Conservation (phyloP, 1,140 invertebrate genomes). For the Hylaeus anthracinus region DNA sequence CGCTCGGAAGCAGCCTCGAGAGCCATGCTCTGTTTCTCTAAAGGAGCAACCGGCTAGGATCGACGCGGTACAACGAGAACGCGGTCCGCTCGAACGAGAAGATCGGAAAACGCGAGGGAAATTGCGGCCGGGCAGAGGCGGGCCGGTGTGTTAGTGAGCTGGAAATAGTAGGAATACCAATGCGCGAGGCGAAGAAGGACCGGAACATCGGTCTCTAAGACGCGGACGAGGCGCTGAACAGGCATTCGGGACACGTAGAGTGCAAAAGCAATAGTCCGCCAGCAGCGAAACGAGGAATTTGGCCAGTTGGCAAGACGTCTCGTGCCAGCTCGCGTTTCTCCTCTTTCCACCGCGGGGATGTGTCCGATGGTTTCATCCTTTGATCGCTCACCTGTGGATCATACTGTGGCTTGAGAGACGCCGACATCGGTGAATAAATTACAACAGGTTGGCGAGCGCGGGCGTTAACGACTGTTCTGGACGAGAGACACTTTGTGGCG, state of each 20-base stretch:
- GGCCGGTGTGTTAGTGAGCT: slow-evolving; percentile 37
- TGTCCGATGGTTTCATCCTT: neutral
- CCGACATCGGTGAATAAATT: neutral
- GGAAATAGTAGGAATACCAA: slow-evolving; percentile 68
- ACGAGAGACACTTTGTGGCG: neutral
- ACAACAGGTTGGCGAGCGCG: neutral
- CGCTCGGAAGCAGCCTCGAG: neutral
- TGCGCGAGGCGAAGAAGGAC: slow-evolving; percentile 58
- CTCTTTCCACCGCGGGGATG: neutral
- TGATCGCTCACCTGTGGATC: slow-evolving; percentile 44
- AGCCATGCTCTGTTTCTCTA: neutral
- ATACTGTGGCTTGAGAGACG: neutral
- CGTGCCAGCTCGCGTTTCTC: slow-evolving; percentile 17
- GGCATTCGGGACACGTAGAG: slow-evolving; percentile 68
- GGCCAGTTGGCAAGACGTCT: slow-evolving; percentile 55
- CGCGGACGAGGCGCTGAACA: slow-evolving; percentile 18
- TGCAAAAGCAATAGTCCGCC: slow-evolving; percentile 65
- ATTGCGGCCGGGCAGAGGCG: slow-evolving; percentile 45
- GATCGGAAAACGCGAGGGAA: slow-evolving; percentile 47
- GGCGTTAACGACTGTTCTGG: neutral
- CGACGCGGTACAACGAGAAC: slow-evolving; percentile 1
- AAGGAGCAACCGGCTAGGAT: slow-evolving; percentile 43
- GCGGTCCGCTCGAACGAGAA: neutral
- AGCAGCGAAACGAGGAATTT: slow-evolving; percentile 69
- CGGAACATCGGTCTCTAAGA: slow-evolving; percentile 21